Evolutionary conservation across 2,113 vertebrate species (phyloP).

Genomic region (Rousettus leschenaultii): DNA sequence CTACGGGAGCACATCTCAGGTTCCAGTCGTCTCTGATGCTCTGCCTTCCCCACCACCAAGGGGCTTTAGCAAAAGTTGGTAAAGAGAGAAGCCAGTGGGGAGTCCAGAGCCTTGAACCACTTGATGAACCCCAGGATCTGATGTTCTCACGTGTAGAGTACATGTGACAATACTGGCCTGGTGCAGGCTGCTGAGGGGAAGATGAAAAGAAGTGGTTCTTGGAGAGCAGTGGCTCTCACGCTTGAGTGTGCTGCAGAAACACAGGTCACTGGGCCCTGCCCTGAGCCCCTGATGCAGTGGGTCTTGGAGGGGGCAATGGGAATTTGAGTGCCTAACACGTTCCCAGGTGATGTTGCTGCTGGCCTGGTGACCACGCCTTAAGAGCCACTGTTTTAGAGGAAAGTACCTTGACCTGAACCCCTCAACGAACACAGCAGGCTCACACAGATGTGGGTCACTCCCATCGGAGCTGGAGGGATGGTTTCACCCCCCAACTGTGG

Average conservation of each 20-base stretch:
- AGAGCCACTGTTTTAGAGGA: neutral
- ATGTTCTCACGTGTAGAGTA: neutral
- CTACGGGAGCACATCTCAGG: neutral
- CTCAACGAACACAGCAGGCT: neutral
- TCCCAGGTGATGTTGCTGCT: neutral
- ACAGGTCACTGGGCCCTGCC: neutral
- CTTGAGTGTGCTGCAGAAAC: neutral
- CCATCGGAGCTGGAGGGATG: neutral
- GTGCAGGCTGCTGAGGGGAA: too few relatives aligned
- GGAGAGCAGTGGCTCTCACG: neutral
- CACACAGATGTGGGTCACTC: neutral
- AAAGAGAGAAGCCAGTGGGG: neutral
- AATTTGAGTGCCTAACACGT: neutral
- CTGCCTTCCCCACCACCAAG: neutral
- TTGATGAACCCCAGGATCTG: neutral
- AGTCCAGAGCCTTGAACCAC: neutral
- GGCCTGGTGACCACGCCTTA: neutral
- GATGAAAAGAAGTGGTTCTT: rapidly evolving
- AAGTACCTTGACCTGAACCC: neutral
- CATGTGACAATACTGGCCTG: neutral
- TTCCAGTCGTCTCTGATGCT: neutral
- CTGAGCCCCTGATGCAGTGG: neutral
- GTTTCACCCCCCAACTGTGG: neutral
- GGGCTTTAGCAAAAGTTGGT: neutral
- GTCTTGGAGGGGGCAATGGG: neutral